Conservation (phyloP, 2,888 invertebrate species). For the Linhomoeus sp. region DNA sequence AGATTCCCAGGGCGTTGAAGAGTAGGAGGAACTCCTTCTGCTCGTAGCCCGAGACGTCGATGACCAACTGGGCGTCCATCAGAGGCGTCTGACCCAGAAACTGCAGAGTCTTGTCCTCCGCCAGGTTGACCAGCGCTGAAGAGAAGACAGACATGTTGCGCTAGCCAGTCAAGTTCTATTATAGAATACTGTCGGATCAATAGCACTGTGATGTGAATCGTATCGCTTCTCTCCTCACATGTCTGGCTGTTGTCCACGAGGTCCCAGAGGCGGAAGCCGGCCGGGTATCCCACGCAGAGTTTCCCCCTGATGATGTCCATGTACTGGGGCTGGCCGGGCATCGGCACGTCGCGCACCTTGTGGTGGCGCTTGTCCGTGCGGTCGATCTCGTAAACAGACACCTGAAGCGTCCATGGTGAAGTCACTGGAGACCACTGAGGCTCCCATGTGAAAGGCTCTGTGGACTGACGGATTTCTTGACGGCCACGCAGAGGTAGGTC, state of each 20-base stretch:
- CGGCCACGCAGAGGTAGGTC: slow-evolving; percentile 72
- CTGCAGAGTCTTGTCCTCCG: slow-evolving; percentile 30
- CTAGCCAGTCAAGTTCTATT: too few relatives aligned
- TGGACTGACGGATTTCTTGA: slow-evolving; percentile 57
- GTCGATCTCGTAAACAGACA: slow-evolving; percentile 80
- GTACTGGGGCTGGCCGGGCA: slow-evolving; percentile 60
- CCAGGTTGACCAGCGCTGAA: slow-evolving; percentile 21
- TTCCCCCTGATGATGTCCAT: slow-evolving; percentile 57
- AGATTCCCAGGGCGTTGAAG: slow-evolving; percentile 27
- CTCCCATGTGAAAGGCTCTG: background rate
- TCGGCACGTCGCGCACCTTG: slow-evolving; percentile 64
- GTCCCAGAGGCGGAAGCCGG: slow-evolving; percentile 72
- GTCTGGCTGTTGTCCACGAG: slow-evolving; percentile 49
- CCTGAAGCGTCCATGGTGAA: too few relatives aligned
- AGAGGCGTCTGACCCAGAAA: slow-evolving; percentile 26
- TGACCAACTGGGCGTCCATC: slow-evolving; percentile 32
- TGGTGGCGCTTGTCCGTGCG: slow-evolving; percentile 68
- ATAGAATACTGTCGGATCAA: too few relatives aligned
- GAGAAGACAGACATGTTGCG: too few relatives aligned
- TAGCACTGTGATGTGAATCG: background rate
- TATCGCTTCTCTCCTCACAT: slow-evolving; percentile 36
- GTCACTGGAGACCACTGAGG: too few relatives aligned
- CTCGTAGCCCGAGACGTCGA: slow-evolving; percentile 23
- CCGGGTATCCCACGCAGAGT: slow-evolving; percentile 75
- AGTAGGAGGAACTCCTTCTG: slow-evolving; percentile 33